These are phyloP conservation scores for Rhingia rostrata DNA, from an alignment of 2,888 invertebrate genomes.

Conservation along the genomic window DNA sequence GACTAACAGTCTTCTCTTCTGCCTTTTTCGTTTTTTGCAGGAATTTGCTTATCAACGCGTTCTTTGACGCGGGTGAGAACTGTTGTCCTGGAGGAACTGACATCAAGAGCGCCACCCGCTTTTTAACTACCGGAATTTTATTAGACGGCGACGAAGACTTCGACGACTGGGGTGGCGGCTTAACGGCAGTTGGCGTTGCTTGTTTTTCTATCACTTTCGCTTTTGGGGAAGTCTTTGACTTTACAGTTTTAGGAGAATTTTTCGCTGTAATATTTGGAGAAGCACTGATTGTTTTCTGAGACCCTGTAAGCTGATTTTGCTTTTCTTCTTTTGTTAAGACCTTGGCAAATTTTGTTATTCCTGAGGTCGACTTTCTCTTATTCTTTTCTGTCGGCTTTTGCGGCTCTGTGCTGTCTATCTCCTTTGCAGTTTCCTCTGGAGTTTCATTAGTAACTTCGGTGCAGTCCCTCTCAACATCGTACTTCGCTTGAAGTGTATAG, in stretches of 20 bases:
- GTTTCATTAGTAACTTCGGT: conserved; percentile 30
- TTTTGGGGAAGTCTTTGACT: conserved; percentile 5
- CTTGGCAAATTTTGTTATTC: conserved; percentile 80
- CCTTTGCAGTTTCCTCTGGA: conserved; percentile 40
- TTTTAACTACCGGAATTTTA: conserved; percentile 34
- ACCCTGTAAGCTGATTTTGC: conserved; percentile 46
- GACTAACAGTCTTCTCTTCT: conserved; percentile 3
- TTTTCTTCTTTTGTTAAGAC: conserved; percentile 79
- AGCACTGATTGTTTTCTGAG: background rate
- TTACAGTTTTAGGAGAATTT: conserved; percentile 4
- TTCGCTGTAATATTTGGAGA: conserved; percentile 1
- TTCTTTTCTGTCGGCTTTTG: conserved; percentile 29
- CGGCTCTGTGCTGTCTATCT: conserved; percentile 23
- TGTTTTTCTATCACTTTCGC: conserved; percentile 18
- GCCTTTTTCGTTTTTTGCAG: conserved; percentile 78
- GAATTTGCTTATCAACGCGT: conserved; percentile 83
- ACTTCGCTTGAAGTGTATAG: conserved; percentile 82
- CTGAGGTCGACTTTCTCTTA: conserved; percentile 58
- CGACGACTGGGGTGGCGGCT: background rate
- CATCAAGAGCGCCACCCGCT: conserved; percentile 78
- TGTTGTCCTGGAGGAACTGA: conserved; percentile 80
- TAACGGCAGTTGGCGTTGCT: conserved; percentile 14
- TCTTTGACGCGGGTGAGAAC: conserved; percentile 79
- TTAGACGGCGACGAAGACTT: background rate
- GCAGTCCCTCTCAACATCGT: conserved; percentile 51